Evolutionary conservation across 2,888 invertebrate species (phyloP).

Genomic region (Zygaena filipendulae): DNA sequence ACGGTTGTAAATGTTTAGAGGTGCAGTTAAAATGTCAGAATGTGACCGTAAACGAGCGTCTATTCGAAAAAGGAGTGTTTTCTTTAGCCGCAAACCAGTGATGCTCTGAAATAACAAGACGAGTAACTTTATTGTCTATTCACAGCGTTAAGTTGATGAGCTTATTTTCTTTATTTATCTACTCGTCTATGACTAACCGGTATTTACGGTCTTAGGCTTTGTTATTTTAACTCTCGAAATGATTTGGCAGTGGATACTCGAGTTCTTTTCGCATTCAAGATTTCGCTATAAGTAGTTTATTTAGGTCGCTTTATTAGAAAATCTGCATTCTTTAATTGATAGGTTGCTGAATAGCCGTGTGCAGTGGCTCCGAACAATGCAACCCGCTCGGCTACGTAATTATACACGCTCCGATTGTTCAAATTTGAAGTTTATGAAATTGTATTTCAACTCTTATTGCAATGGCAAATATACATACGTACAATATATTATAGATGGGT

Average conservation of each 20-base stretch:
- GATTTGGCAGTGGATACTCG: too few species aligned
- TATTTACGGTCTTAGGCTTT: constrained; percentile 36
- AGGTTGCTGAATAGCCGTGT: constrained; percentile 57
- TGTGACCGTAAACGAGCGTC: constrained; percentile 55
- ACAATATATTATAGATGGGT: too few species aligned
- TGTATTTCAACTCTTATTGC: constrained; percentile 37
- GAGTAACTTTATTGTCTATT: constrained; percentile 55
- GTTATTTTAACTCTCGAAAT: constrained; percentile 49
- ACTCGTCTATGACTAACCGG: constrained; percentile 46
- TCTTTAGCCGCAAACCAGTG: constrained; percentile 40
- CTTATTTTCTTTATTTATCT: constrained; percentile 56
- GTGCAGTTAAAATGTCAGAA: constrained; percentile 60
- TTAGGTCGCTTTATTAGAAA: constrained; percentile 49
- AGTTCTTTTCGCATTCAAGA: too few species aligned
- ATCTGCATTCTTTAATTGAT: constrained; percentile 41
- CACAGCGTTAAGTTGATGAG: constrained; percentile 50
- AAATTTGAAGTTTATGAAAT: constrained; percentile 64
- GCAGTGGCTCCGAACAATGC: constrained; percentile 56
- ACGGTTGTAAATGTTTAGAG: constrained; percentile 48
- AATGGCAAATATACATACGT: constrained; percentile 32
- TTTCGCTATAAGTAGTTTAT: too few species aligned
- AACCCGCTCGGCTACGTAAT: constrained; percentile 34
- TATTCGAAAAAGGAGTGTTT: constrained; percentile 59
- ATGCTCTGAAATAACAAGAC: constrained; percentile 45
- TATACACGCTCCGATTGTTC: constrained; percentile 58